Evolutionary conservation across 2,797 vertebrate species (phyloP).

Genomic region (Coreius guichenoti): DNA sequence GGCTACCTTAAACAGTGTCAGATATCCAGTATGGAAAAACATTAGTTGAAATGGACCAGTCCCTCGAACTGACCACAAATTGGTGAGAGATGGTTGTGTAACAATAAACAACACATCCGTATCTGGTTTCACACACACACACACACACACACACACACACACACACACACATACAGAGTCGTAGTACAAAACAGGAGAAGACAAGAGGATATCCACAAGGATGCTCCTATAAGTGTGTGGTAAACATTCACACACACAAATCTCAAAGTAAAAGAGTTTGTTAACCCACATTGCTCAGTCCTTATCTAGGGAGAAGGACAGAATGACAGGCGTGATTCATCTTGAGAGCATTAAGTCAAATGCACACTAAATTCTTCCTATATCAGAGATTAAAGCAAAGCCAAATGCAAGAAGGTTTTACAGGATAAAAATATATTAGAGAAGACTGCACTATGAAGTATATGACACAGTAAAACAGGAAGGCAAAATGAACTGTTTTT

Average conservation of each 20-base stretch:
- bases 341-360: conserved; percentile 12
- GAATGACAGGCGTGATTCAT: conserved; percentile 26
- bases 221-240: conserved; percentile 70
- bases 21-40: conserved; percentile 45
- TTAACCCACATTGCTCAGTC: conserved; percentile 23
- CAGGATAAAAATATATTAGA: not conserved
- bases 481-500: no score
- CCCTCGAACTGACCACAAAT: conserved; percentile 14
- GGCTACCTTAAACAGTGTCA: conserved; percentile 33
- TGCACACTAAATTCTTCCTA: not conserved
- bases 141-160: not conserved
- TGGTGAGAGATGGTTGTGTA: conserved; percentile 39
- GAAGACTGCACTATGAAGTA: not conserved
- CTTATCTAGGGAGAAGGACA: conserved; percentile 36
- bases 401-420: not conserved
- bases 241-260: conserved; percentile 32
- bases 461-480: not conserved
- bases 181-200: conserved; percentile 64
- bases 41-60: conserved; percentile 22
- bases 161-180: conserved; percentile 32
- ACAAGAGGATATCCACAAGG: conserved; percentile 74
- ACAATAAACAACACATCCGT: conserved; percentile 46
- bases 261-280: not conserved
- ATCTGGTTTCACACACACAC: conserved; percentile 45
- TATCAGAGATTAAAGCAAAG: conserved; percentile 10